Conservation (phyloP, 2,797 vertebrate species). For the Synaphobranchus kaupii region DNA sequence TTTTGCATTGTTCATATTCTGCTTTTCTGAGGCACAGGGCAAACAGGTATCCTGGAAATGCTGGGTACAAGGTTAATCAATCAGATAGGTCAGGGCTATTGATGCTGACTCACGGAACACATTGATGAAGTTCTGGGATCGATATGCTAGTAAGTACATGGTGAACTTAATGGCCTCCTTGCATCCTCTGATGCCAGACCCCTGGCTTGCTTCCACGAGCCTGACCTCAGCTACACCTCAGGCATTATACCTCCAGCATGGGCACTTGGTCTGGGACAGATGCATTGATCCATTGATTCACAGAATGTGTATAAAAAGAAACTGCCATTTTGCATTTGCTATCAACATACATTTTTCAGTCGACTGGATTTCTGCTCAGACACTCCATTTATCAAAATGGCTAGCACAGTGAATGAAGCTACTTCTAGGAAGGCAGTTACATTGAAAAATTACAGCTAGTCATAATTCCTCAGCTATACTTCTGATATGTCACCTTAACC, state of each 20-base stretch:
- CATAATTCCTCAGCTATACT: neutral
- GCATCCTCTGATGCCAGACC: neutral
- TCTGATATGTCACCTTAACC: too few species aligned
- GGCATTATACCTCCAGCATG: neutral
- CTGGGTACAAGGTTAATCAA: neutral
- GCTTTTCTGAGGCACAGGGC: neutral
- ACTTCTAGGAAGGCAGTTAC: neutral
- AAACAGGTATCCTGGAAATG: neutral
- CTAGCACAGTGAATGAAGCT: neutral
- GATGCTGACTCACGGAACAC: neutral
- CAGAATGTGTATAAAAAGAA: neutral
- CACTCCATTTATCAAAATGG: neutral
- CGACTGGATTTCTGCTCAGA: neutral
- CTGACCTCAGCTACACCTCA: conserved; percentile 3
- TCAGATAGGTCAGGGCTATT: neutral
- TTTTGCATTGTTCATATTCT: neutral
- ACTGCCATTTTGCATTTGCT: neutral
- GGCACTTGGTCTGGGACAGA: neutral
- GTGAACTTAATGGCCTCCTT: conserved; percentile 6
- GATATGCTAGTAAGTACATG: conserved; percentile 1
- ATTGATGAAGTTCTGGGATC: conserved; percentile 20
- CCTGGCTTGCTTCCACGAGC: neutral
- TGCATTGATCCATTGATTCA: neutral
- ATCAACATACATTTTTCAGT: neutral
- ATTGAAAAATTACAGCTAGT: neutral